phyloP scores from a whole-genome alignment of 2,888 invertebrate species.

The Diaprepes abbreviatus region DNA sequence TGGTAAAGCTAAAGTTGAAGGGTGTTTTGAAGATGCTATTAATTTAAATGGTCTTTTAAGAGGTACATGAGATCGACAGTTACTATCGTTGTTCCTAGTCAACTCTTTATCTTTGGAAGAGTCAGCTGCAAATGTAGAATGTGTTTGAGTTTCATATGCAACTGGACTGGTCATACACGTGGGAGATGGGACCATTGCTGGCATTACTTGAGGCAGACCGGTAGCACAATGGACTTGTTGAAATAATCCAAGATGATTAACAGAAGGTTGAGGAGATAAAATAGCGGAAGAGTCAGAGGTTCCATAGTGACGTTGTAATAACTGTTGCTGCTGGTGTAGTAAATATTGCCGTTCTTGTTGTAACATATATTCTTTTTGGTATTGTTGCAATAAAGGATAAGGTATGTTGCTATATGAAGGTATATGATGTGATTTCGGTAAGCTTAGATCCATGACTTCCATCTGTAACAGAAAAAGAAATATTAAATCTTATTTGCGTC shows the following conservation, averaged over 20 bases:
- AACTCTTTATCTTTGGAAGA: neutral
- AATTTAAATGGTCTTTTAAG: slow-evolving; percentile 33
- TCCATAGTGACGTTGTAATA: neutral
- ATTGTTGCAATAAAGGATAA: neutral
- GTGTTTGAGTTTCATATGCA: too few relatives aligned
- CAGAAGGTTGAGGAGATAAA: neutral
- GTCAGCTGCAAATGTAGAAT: neutral
- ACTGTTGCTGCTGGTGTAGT: neutral
- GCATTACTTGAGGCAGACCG: neutral
- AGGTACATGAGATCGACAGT: neutral
- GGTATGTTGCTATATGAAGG: neutral
- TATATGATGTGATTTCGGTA: slow-evolving; percentile 65
- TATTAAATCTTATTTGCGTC: neutral
- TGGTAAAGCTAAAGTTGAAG: neutral
- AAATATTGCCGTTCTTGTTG: slow-evolving; percentile 2
- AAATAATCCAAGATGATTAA: slow-evolving; percentile 14
- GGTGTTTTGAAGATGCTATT: slow-evolving; percentile 3
- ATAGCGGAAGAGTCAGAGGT: neutral
- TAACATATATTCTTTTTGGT: neutral
- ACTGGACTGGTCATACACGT: neutral
- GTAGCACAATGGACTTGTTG: neutral
- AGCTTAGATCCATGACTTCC: slow-evolving; percentile 60
- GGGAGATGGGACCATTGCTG: neutral
- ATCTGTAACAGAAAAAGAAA: slow-evolving; percentile 15
- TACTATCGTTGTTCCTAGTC: neutral